These are phyloP conservation scores for Liasis olivaceus DNA, from an alignment of 2,797 vertebrate species.

Conservation along the genomic window DNA sequence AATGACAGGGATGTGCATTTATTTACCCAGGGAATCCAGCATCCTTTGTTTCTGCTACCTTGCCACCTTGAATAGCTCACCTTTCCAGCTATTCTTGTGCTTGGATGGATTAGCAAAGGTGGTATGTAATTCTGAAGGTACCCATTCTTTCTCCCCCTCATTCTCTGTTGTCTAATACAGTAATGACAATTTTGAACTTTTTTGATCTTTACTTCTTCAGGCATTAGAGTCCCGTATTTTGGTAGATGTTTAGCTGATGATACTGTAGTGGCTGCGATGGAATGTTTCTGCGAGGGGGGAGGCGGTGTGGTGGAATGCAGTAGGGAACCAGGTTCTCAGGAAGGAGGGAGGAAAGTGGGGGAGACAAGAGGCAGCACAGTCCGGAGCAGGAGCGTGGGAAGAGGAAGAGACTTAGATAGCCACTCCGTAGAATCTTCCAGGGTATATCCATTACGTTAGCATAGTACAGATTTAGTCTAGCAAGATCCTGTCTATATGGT, in stretches of 20 bases:
- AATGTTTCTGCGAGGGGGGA: too few relatives aligned
- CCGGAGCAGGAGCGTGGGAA: too few relatives aligned
- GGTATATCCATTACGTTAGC: too few relatives aligned
- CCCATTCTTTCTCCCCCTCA: not conserved
- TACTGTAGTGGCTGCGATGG: not conserved
- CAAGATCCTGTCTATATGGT: too few relatives aligned
- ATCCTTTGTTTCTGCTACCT: fast-evolving
- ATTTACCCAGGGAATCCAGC: fast-evolving
- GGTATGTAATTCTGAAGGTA: slow-evolving; percentile 9
- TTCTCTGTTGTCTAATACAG: not conserved
- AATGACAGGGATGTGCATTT: not conserved
- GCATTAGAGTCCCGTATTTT: not conserved
- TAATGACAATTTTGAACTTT: not conserved
- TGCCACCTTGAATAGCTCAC: slow-evolving; percentile 1
- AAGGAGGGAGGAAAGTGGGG: too few relatives aligned
- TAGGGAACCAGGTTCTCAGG: too few relatives aligned
- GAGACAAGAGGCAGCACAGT: too few relatives aligned
- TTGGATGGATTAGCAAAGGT: not conserved
- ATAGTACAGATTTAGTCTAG: too few relatives aligned
- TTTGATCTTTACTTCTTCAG: not conserved
- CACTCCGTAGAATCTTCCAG: too few relatives aligned
- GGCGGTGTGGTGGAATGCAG: too few relatives aligned
- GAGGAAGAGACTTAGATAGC: too few relatives aligned
- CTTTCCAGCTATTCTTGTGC: slow-evolving; percentile 4
- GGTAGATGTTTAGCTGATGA: not conserved